These are phyloP conservation scores for Decapterus maruadsi DNA, from an alignment of 2,797 vertebrate species.

Conservation along the genomic window DNA sequence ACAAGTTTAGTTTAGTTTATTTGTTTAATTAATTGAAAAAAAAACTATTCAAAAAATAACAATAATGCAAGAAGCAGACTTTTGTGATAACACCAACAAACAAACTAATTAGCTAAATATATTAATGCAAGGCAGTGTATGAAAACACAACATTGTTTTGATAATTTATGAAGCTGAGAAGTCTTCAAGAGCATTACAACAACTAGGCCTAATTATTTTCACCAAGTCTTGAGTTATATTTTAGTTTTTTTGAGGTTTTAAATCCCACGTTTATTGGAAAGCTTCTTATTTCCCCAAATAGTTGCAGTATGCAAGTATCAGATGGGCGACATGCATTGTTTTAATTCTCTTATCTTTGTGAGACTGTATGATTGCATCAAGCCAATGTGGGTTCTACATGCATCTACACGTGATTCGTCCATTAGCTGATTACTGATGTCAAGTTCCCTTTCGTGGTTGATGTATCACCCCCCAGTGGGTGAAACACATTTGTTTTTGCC, in stretches of 20 bases:
- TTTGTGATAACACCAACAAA: too few relatives aligned
- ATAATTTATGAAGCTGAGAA: neutral
- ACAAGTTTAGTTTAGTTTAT: too few relatives aligned
- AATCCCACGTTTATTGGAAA: neutral
- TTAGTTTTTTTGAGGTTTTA: neutral
- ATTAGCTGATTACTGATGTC: constrained; percentile 81
- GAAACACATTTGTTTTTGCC: constrained; percentile 29
- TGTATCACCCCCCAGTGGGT: constrained; percentile 43
- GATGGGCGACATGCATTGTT: neutral
- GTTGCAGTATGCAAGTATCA: neutral
- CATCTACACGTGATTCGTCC: constrained; percentile 41
- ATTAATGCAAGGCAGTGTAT: neutral
- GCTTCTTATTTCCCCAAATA: neutral
- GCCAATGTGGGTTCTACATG: neutral
- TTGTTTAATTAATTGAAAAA: too few relatives aligned
- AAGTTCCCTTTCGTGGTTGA: constrained; percentile 59
- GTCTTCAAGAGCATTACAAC: neutral
- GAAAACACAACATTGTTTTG: neutral
- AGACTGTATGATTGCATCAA: neutral
- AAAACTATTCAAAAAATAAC: too few relatives aligned
- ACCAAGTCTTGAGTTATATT: neutral
- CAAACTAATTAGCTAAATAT: too few relatives aligned
- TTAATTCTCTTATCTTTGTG: neutral
- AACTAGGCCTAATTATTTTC: neutral
- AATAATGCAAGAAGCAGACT: too few relatives aligned